A percentile compares a stretch with the other conserved stretches of the same genome.
These are phyloP conservation scores for Rhingia rostrata DNA, from an alignment of 2,888 invertebrate species.

Conservation along the genomic window DNA sequence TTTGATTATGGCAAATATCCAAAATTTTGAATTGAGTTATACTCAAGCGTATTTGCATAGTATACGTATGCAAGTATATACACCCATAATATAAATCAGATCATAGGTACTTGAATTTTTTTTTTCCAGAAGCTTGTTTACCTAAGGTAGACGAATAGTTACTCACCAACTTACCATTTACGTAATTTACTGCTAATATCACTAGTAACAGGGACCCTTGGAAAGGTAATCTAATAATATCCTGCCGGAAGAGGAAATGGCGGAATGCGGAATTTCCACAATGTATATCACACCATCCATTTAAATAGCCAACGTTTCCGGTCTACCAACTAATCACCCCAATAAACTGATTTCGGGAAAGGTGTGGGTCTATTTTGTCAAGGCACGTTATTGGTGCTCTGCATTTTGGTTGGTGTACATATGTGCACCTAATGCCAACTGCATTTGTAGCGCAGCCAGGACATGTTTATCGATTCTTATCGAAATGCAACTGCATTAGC, in stretches of 20 bases:
- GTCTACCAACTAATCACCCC: constrained; percentile 16
- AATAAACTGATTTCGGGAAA: constrained; percentile 21
- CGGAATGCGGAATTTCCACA: constrained; percentile 33
- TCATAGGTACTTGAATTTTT: neutral
- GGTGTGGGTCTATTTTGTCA: constrained; percentile 33
- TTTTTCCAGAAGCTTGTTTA: neutral
- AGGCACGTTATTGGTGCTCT: neutral
- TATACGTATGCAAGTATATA: neutral
- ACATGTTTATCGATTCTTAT: constrained; percentile 28
- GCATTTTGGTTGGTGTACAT: neutral
- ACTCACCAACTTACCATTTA: neutral
- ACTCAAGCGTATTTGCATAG: neutral
- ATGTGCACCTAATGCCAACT: constrained; percentile 3
- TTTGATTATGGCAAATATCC: constrained; percentile 33
- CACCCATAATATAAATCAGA: neutral
- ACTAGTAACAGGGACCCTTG: neutral
- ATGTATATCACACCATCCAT: constrained; percentile 17
- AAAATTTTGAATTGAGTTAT: neutral
- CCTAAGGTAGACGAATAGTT: neutral
- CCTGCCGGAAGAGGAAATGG: constrained; percentile 27
- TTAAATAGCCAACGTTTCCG: constrained; percentile 26
- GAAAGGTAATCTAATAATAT: constrained; percentile 14
- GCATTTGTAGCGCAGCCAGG: constrained; percentile 28
- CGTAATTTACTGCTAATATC: neutral
- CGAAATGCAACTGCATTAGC: constrained; percentile 32